These are phyloP conservation scores for Luidia sarsii DNA, from an alignment of 53 echinoderm and acorn worm genomes.

Conservation along the genomic window DNA sequence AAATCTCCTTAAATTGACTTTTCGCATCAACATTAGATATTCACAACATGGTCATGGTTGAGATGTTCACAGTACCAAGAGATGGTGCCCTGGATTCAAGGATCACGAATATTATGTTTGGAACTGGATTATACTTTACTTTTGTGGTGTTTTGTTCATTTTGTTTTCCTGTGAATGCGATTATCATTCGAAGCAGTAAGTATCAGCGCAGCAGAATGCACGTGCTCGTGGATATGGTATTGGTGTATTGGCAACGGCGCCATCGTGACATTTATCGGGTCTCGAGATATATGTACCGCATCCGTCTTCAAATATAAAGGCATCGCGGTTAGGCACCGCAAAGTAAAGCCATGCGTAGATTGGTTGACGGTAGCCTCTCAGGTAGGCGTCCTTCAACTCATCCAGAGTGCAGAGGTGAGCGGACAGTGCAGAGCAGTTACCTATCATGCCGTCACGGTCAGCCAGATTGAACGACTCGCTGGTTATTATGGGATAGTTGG, in stretches of 20 bases:
- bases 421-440: neutral
- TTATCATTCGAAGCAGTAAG: too few relatives aligned
- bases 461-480: neutral
- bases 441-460: neutral
- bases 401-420: conserved; percentile 30
- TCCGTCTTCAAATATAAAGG: neutral
- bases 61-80: too few relatives aligned
- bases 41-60: too few relatives aligned
- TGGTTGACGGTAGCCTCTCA: conserved; percentile 15
- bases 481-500: neutral
- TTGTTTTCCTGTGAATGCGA: too few relatives aligned
- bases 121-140: too few relatives aligned
- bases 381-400: conserved; percentile 38
- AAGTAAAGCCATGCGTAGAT: neutral
- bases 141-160: too few relatives aligned
- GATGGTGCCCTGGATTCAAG: too few relatives aligned
- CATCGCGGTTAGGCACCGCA: neutral
- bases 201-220: conserved; percentile 19
- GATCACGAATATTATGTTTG: too few relatives aligned
- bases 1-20: too few relatives aligned
- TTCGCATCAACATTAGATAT: too few relatives aligned
- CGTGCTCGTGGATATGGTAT: neutral
- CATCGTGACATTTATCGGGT: conserved; percentile 15
- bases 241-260: conserved; percentile 3
- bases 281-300: neutral